Evolutionary conservation across 1,140 invertebrate species (phyloP), one percentile per base, ranked within the genome.

Genomic region (Agraylea sexmaculata): DNA sequence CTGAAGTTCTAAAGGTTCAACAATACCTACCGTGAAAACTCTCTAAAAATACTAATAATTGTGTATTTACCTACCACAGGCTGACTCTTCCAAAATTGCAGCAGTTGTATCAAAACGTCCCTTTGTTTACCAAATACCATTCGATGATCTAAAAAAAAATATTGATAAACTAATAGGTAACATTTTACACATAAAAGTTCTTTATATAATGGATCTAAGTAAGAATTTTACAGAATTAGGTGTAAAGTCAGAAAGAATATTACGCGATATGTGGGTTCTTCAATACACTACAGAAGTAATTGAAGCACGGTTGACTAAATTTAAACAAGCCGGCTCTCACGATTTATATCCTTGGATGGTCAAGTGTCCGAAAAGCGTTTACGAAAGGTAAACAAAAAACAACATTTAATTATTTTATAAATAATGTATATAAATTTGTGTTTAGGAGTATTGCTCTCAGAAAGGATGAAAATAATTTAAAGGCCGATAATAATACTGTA

Each of bases 301-400:
- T 40, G 28, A 50, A 32, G 46, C 57, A 21, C 53, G 62, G 37
- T 50, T 67, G 12, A 35, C 53, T 41, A 55, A 38, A 49, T 50
- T 63, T 6, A 59, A 56, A 56, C 45, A 47, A 42, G 46, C 49
- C 23, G 61, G 61, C 28, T 50, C 59, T 30, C 52, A 60, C 16
- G 56, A 49, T 33, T 43, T 61, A 7, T 60, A 57, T 38, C 62
- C 63, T 20, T 67, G 64, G 64, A 66, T 67, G 64, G 62, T 66
- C 16, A 54, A 59, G 42, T 67, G 64, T 51, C 53, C 60, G 22
- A 54, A 63, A 45, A 47, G 57, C 36, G 56, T 60, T 45, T 45
- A 64, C 16, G 52, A 59, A 36, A 66, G 63, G 64, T 65, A 52
- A 31, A 17, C 29, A 20, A 33, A 13, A 17, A 40, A 42, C 7